phyloP scores from a whole-genome alignment of 1,140 invertebrate genomes.

The Leptinotarsa texana region DNA sequence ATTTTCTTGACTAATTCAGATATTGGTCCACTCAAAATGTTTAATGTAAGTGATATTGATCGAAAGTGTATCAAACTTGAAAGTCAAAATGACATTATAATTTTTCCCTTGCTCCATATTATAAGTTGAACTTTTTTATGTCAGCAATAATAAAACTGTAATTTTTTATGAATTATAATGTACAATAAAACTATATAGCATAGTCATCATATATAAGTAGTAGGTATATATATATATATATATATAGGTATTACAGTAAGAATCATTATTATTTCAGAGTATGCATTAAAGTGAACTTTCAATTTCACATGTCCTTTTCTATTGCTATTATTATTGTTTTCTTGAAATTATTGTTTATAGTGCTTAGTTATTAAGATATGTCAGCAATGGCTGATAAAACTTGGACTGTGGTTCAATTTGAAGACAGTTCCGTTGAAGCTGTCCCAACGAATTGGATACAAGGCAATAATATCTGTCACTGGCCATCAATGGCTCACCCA shows the following conservation, averaged over 20 bases:
- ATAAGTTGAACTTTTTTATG: neutral
- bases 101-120: slow-evolving; percentile 12
- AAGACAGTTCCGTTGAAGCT: slow-evolving; percentile 6
- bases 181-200: neutral
- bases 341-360: neutral
- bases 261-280: no score
- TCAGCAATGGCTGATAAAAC: slow-evolving; percentile 8
- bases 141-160: neutral
- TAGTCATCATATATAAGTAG: slow-evolving; percentile 11
- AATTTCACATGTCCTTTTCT: neutral
- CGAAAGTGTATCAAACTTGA: slow-evolving; percentile 16
- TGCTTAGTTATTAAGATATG: neutral
- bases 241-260: no score
- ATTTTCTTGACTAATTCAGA: slow-evolving; percentile 12
- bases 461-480: neutral
- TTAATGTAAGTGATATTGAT: slow-evolving; percentile 15
- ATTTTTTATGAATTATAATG: slow-evolving; percentile 11
- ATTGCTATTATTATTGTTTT: slow-evolving; percentile 11
- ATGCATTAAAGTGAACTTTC: no score
- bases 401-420: slow-evolving; percentile 11
- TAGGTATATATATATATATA: neutral
- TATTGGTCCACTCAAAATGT: slow-evolving; percentile 20
- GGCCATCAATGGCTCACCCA: neutral
- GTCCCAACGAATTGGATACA: slow-evolving; percentile 5
- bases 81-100: slow-evolving; percentile 17